These are phyloP conservation scores for Drosophila ananassae DNA, from an alignment of 1,140 invertebrate species.

Conservation along the genomic window DNA sequence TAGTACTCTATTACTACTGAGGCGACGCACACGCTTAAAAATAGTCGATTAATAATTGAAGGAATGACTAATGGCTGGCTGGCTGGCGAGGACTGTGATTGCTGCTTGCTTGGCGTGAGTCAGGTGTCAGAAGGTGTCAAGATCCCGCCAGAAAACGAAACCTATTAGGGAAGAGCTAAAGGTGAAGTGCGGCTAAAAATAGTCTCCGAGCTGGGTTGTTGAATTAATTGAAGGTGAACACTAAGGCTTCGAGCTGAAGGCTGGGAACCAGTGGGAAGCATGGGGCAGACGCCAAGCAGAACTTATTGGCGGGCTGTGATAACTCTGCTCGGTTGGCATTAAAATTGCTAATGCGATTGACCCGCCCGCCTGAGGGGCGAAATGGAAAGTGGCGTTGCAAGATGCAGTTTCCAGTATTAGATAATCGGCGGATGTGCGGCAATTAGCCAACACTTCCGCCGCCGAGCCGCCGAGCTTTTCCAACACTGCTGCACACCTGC, in stretches of 20 bases:
- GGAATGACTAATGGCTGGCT: constrained; percentile 74
- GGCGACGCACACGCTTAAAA: constrained; percentile 61
- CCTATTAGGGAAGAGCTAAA: constrained; percentile 13
- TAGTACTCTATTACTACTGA: not conserved
- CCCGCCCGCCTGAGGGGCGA: not conserved
- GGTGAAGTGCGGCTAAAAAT: constrained; percentile 7
- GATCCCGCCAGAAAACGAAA: constrained; percentile 25
- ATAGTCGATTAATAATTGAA: constrained; percentile 79
- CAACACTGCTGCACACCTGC: constrained; percentile 48
- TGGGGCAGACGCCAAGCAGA: not conserved
- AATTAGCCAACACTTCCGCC: constrained; percentile 56
- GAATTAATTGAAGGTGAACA: not conserved
- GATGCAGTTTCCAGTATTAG: constrained; percentile 1
- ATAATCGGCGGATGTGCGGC: constrained; percentile 44
- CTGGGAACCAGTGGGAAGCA: not conserved
- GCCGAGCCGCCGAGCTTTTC: constrained; percentile 21
- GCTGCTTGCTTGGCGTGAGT: constrained; percentile 26
- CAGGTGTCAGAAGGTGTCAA: constrained; percentile 36
- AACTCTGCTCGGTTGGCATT: not conserved
- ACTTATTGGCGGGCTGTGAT: not conserved
- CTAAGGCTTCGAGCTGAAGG: not conserved
- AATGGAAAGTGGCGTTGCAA: not conserved
- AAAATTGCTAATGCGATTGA: not conserved
- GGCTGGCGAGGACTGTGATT: constrained; percentile 32
- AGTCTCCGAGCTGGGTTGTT: not conserved